These are phyloP conservation scores for Bubo scandiacus DNA, from an alignment of 2,113 vertebrate species.

Conservation along the genomic window DNA sequence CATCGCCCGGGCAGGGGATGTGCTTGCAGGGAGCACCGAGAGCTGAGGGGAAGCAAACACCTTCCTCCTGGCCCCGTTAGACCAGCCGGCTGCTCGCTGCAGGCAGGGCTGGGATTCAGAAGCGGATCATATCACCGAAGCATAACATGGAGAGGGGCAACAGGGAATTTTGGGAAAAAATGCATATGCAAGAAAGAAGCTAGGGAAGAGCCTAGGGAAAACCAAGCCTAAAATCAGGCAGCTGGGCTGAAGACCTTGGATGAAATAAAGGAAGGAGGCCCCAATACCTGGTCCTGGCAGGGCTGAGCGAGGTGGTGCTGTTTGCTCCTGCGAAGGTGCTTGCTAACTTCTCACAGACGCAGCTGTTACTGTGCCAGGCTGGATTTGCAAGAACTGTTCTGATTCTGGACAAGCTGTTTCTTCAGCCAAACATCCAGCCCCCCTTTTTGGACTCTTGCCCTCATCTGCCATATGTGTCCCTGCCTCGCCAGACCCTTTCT, in stretches of 20 bases:
- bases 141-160: accelerated
- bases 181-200: background rate
- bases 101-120: background rate
- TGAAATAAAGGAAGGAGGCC: background rate
- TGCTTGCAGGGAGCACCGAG: background rate
- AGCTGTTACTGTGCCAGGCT: background rate
- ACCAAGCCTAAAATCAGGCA: background rate
- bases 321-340: background rate
- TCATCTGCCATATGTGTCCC: slow-evolving; percentile 5
- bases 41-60: background rate
- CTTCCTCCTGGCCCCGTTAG: background rate
- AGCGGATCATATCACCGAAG: background rate
- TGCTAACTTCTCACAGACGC: background rate
- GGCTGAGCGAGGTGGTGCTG: background rate
- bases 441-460: background rate
- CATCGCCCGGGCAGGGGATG: accelerated
- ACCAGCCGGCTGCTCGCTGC: accelerated
- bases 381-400: background rate
- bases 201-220: background rate
- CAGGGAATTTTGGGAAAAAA: background rate
- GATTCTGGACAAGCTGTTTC: background rate
- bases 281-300: background rate
- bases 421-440: background rate
- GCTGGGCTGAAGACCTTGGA: background rate
- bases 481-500: background rate